Base-by-base conservation (phyloP, 2,888 invertebrate species). In the Apocheima hispidaria region DNA sequence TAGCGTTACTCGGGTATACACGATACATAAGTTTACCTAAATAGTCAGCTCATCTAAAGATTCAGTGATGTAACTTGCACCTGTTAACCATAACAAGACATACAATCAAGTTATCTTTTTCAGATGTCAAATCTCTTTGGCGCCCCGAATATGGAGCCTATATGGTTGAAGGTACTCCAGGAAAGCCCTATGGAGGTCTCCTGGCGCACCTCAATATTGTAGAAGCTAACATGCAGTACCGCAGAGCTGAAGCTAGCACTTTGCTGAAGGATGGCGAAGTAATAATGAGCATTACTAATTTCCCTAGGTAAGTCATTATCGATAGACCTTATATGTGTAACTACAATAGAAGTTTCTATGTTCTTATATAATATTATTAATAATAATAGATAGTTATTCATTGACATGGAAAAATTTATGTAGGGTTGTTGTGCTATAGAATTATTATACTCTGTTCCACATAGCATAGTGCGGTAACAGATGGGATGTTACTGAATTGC, bases 141-240 rank as follows among this genome's bases (percentile, higher is more conserved):
- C 95, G 99, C 52, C 99, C 99, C 0, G 99, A 99, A 89, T 99
- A 98, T 93, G 99, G 98, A 2, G 96, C 97, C n/a, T 99, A 99
- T 82, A 99, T 99, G 99, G 95, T 99, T 60, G 99, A 99, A 93
- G 99, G 99, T 16, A 99, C 99, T 0, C 99, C 99, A 0, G 99
- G 99, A 1, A 96, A 96, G 78, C 98, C 98, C 0, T 99, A 99
- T 78, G 99, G 99, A 6, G 98, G 98, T 0, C 93, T 98, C 12
- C 93, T 99, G 82, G 98, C 98, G 5, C 98, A 99, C 92, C 99
- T 99, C 87, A 99, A 99, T 88, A 96, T 98, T 63, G 99, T 99
- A 4, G 99, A 99, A 88, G 97, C 98, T 5, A 99, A 99, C 87
- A 99, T 99, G 99, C 95, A 94, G 71, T 95, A 96, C 75, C 94